Evolutionary conservation across 2,113 vertebrate species (phyloP).

Genomic region (Tragelaphus imberbis): DNA sequence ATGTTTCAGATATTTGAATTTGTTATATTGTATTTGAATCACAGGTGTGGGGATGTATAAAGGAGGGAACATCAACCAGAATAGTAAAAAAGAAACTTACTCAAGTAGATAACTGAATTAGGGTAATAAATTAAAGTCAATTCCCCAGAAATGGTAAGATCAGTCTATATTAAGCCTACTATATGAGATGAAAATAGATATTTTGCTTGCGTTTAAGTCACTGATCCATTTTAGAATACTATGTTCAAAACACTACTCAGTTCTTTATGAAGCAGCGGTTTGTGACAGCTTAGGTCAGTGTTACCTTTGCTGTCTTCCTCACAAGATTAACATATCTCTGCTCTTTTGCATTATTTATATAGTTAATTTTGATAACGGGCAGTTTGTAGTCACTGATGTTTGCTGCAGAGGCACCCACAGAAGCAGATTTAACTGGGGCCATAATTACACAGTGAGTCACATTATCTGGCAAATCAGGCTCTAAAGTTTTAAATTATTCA

Average conservation of each 20-base stretch:
- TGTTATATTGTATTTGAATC: slow-evolving; percentile 44
- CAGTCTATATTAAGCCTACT: background rate
- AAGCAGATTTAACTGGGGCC: slow-evolving; percentile 37
- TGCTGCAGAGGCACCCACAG: slow-evolving; percentile 29
- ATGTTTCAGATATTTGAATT: background rate
- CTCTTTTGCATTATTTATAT: slow-evolving; percentile 59
- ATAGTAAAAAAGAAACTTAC: background rate
- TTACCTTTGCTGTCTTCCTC: background rate
- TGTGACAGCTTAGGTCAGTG: background rate
- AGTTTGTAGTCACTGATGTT: slow-evolving; percentile 34
- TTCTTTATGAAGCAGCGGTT: background rate
- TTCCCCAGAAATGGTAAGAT: background rate
- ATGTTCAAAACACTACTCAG: background rate
- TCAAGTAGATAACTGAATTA: background rate
- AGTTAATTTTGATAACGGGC: slow-evolving; percentile 36
- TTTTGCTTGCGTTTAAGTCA: background rate
- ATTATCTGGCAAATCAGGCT: slow-evolving; percentile 68
- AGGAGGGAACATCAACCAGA: background rate
- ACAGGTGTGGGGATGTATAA: background rate
- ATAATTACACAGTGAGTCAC: slow-evolving; percentile 64
- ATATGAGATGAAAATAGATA: background rate
- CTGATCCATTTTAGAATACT: background rate
- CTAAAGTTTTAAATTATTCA: slow-evolving; percentile 78
- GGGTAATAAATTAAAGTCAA: background rate
- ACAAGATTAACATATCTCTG: background rate